phyloP scores from a whole-genome alignment of 2,888 invertebrate species.

The Lepidocyrtoides sp. region DNA sequence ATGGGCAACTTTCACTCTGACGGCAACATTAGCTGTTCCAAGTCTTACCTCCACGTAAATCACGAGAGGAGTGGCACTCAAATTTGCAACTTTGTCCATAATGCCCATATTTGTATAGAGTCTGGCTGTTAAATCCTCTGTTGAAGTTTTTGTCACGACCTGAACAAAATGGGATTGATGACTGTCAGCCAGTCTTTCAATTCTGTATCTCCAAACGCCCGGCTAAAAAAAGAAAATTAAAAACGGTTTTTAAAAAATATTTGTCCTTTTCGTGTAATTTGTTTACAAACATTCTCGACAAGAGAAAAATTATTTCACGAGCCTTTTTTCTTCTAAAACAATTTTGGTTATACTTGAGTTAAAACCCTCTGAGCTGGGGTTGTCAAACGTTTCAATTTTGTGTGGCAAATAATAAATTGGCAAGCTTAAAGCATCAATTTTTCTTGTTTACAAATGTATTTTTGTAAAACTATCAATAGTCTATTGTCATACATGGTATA shows the following conservation, averaged over 20 bases:
- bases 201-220: slow-evolving; percentile 85
- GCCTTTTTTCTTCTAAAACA: too few relatives aligned
- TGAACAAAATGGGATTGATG: slow-evolving; percentile 85
- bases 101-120: slow-evolving; percentile 83
- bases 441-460: slow-evolving; percentile 27
- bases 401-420: slow-evolving; percentile 79
- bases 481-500: too few relatives aligned
- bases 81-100: slow-evolving; percentile 84
- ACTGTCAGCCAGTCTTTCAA: slow-evolving; percentile 85
- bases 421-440: slow-evolving; percentile 45
- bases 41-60: slow-evolving; percentile 84
- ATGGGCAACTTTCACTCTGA: too few relatives aligned
- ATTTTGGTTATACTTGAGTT: too few relatives aligned
- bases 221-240: slow-evolving; percentile 84
- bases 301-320: too few relatives aligned
- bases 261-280: too few relatives aligned
- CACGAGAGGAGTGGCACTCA: slow-evolving; percentile 83
- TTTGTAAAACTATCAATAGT: too few relatives aligned
- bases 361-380: too few relatives aligned
- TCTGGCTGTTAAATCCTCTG: slow-evolving; percentile 84
- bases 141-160: slow-evolving; percentile 85
- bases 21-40: too few relatives aligned
- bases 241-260: too few relatives aligned
- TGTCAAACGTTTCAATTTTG: too few relatives aligned
- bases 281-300: too few relatives aligned